Conservation (phyloP, 1,140 invertebrate species). For the Drosophila ananassae region DNA sequence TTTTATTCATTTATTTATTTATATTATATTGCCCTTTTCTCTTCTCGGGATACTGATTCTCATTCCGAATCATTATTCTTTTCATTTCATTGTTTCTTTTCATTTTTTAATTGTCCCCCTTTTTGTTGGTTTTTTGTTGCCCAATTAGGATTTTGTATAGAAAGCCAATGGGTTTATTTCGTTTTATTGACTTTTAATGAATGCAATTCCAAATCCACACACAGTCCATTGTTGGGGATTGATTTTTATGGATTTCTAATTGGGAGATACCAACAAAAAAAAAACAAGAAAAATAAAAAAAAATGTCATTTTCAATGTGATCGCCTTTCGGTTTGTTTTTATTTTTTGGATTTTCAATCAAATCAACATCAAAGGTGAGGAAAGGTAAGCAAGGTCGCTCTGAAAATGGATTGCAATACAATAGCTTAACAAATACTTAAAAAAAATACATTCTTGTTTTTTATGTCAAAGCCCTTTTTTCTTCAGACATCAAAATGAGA, state of each 20-base stretch:
- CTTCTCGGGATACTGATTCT: background rate
- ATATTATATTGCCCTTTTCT: conserved; percentile 24
- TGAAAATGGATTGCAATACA: conserved; percentile 13
- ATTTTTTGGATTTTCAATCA: conserved; percentile 3
- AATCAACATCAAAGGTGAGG: conserved; percentile 17
- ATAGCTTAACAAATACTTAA: background rate
- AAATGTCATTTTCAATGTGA: background rate
- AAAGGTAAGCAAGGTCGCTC: conserved; percentile 51
- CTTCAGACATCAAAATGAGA: background rate
- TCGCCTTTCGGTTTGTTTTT: too few species aligned
- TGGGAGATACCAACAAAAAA: conserved; percentile 25
- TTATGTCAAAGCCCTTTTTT: background rate
- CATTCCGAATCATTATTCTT: conserved; percentile 20
- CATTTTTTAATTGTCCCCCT: conserved; percentile 68
- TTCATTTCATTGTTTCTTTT: conserved; percentile 68
- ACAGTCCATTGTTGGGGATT: conserved; percentile 33
- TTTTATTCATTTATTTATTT: conserved; percentile 41
- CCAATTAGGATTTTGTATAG: conserved; percentile 77
- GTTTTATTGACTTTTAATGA: conserved; percentile 74
- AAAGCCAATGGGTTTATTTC: conserved; percentile 77
- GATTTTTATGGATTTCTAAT: conserved; percentile 65
- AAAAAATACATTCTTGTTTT: background rate
- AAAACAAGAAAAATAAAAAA: background rate
- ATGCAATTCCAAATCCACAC: conserved; percentile 53
- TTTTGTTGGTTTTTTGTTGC: conserved; percentile 56